Evolutionary conservation across 2,888 invertebrate species (phyloP).

Genomic region (Caenorhabditis auriculariae): DNA sequence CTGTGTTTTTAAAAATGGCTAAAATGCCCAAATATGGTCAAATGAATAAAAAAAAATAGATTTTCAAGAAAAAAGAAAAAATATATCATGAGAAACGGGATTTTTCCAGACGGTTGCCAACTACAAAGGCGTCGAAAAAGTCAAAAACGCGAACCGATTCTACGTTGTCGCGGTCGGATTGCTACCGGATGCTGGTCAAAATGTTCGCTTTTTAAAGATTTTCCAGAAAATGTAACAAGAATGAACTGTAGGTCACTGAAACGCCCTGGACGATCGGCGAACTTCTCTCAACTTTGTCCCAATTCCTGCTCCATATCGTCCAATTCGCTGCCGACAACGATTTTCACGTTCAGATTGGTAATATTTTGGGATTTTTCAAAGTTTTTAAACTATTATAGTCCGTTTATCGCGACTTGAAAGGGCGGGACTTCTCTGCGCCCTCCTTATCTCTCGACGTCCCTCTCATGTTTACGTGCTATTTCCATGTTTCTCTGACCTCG

Average conservation of each 20-base stretch:
- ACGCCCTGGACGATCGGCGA: constrained; percentile 61
- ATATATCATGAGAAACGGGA: neutral
- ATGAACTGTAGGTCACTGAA: constrained; percentile 46
- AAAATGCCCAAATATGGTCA: too few species aligned
- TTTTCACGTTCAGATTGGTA: constrained; percentile 54
- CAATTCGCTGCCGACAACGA: constrained; percentile 52
- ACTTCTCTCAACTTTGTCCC: constrained; percentile 51
- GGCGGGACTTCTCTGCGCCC: too few species aligned
- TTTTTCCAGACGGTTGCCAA: constrained; percentile 23
- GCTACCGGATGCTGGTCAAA: constrained; percentile 54
- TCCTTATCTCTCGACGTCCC: too few species aligned
- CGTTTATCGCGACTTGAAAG: too few species aligned
- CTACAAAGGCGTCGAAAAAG: constrained; percentile 55
- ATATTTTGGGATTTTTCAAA: too few species aligned
- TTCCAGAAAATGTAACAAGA: neutral
- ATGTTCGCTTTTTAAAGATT: constrained; percentile 34
- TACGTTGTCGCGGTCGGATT: constrained; percentile 60
- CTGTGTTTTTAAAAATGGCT: too few species aligned
- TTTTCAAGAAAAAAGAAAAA: too few species aligned
- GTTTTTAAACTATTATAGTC: too few species aligned
- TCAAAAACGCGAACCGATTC: constrained; percentile 53
- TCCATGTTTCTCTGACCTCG: too few species aligned
- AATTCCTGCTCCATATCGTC: constrained; percentile 45
- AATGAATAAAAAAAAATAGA: too few species aligned
- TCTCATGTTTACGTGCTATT: too few species aligned